Percentiles rank a stretch among this genome's conserved stretches.
phyloP scores from a whole-genome alignment of 2,888 invertebrate species.

The Tenthredo amoena region DNA sequence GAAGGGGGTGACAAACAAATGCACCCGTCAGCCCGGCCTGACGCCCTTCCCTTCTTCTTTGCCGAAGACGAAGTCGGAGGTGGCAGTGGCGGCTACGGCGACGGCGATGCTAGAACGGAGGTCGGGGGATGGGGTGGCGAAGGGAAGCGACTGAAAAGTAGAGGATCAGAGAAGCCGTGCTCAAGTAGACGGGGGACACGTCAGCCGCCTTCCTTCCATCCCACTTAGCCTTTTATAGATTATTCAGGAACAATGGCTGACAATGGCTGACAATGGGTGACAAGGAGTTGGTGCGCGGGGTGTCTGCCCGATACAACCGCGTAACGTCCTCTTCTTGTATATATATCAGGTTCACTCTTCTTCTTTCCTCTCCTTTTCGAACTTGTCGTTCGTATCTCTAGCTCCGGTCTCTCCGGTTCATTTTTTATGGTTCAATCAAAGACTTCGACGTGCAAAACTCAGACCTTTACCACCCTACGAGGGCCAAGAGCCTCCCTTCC shows the following conservation, averaged over 20 bases:
- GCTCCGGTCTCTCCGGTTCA: constrained; percentile 13
- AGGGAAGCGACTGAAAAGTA: constrained; percentile 70
- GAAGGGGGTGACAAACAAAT: constrained; percentile 72
- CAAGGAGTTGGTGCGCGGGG: constrained; percentile 68
- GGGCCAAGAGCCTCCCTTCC: neutral
- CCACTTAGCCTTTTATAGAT: constrained; percentile 77
- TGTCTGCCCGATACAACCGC: constrained; percentile 57
- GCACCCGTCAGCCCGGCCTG: constrained; percentile 71
- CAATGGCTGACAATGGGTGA: constrained; percentile 63
- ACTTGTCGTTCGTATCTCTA: constrained; percentile 15
- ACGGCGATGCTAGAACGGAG: constrained; percentile 58
- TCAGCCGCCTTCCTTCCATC: constrained; percentile 73
- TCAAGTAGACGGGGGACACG: constrained; percentile 77
- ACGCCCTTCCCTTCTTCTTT: constrained; percentile 67
- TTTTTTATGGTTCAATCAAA: constrained; percentile 44
- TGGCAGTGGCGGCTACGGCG: constrained; percentile 55
- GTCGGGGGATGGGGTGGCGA: constrained; percentile 55
- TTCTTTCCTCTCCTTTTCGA: neutral
- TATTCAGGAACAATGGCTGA: constrained; percentile 75
- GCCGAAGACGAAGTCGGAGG: constrained; percentile 57
- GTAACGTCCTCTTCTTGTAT: constrained; percentile 51
- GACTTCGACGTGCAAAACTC: constrained; percentile 41
- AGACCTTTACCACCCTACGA: constrained; percentile 15
- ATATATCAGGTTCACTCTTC: constrained; percentile 46
- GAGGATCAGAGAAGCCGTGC: constrained; percentile 75